phyloP scores from a whole-genome alignment of 2,797 vertebrate genomes.

The Tokudaia tokunoshimensis region DNA sequence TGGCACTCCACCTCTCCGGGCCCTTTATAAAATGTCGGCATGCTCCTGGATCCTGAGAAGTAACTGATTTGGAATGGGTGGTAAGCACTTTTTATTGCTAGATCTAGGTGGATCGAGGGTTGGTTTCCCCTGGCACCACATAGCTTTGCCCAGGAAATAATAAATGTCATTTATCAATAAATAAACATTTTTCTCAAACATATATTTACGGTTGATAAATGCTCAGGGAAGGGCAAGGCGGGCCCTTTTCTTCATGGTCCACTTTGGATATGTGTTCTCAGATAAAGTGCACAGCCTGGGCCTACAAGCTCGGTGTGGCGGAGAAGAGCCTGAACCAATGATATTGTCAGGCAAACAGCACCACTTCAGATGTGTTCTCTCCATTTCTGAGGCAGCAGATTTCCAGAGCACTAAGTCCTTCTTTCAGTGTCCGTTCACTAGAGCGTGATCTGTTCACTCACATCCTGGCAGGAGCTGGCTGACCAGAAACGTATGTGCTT shows the following conservation, averaged over 20 bases:
- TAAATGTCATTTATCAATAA: too few species aligned
- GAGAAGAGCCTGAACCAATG: not conserved
- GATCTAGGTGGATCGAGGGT: not conserved
- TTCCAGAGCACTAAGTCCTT: not conserved
- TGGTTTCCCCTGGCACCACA: not conserved
- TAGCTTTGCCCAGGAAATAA: not conserved
- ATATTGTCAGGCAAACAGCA: not conserved
- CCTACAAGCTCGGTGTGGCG: not conserved
- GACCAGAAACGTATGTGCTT: not conserved
- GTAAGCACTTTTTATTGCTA: not conserved
- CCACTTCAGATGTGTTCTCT: not conserved
- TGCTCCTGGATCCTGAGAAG: not conserved
- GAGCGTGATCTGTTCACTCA: not conserved
- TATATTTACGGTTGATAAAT: not conserved
- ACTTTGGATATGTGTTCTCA: not conserved
- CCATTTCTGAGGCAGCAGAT: not conserved
- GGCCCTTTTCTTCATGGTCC: not conserved
- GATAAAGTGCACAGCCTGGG: not conserved
- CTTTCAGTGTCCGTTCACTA: not conserved
- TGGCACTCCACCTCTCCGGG: fast-evolving
- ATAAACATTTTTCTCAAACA: too few species aligned
- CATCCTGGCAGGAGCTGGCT: not conserved
- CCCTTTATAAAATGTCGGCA: not conserved
- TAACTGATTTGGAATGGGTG: not conserved
- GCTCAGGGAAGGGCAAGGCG: not conserved